phyloP scores from a whole-genome alignment of 2,888 invertebrate species.

The Gymnosoma rotundatum region DNA sequence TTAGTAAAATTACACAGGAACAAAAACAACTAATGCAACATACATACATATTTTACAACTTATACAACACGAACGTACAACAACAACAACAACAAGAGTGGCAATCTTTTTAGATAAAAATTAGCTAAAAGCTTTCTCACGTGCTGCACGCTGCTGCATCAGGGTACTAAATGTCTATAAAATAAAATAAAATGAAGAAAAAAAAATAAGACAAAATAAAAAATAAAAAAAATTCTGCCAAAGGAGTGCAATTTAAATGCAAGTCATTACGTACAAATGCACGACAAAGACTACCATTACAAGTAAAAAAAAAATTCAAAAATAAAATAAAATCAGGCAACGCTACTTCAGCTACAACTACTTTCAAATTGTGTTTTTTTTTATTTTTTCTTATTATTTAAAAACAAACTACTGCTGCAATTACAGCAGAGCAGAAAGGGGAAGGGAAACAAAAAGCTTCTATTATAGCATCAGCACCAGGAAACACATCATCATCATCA shows the following conservation, averaged over 20 bases:
- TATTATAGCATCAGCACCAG: neutral
- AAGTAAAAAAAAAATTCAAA: neutral
- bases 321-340: neutral
- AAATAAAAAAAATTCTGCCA: slow-evolving; percentile 72
- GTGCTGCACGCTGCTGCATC: slow-evolving; percentile 66
- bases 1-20: neutral
- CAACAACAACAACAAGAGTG: slow-evolving; percentile 29
- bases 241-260: slow-evolving; percentile 73
- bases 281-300: slow-evolving; percentile 23
- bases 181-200: slow-evolving; percentile 37
- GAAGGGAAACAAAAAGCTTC: neutral
- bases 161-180: slow-evolving; percentile 74
- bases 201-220: neutral
- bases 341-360: slow-evolving; percentile 21
- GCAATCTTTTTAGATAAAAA: slow-evolving; percentile 74
- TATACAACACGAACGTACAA: slow-evolving; percentile 20
- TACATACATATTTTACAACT: slow-evolving; percentile 36
- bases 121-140: slow-evolving; percentile 80
- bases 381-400: neutral
- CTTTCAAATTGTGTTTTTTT: slow-evolving; percentile 14
- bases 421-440: slow-evolving; percentile 15
- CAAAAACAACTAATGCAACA: slow-evolving; percentile 22
- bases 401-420: slow-evolving; percentile 39
- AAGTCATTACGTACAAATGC: slow-evolving; percentile 69
- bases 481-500: slow-evolving; percentile 6